These are phyloP conservation scores for Galerucella nymphaeae DNA, from an alignment of 2,888 invertebrate species.

Conservation along the genomic window DNA sequence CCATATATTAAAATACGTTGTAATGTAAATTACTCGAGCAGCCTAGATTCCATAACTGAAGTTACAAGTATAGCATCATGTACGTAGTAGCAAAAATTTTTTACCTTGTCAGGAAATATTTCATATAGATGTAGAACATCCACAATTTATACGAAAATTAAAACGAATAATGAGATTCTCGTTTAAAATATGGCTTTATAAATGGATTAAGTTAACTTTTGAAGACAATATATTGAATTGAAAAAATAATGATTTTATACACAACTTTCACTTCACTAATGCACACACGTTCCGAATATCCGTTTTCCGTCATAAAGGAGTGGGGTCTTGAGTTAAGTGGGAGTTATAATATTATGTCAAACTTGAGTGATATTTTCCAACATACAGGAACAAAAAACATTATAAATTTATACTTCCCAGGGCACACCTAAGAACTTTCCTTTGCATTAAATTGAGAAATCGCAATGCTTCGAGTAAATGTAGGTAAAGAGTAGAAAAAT, in stretches of 20 bases:
- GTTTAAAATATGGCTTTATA: not conserved
- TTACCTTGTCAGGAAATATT: conserved; percentile 14
- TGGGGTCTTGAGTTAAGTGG: not conserved
- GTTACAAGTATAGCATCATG: conserved; percentile 11
- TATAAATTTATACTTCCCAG: too few species aligned
- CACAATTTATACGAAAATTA: conserved; percentile 1
- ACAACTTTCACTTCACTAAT: conserved; percentile 11
- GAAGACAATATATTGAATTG: not conserved
- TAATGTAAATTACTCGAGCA: conserved; percentile 4
- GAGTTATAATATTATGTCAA: not conserved
- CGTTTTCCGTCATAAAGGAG: not conserved
- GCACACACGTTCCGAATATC: not conserved
- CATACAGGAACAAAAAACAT: too few species aligned
- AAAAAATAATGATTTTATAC: conserved; percentile 20
- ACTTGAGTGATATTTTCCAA: not conserved
- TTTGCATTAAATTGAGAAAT: too few species aligned
- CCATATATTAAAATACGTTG: not conserved
- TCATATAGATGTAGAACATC: not conserved
- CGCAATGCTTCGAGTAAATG: too few species aligned
- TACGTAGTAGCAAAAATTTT: conserved; percentile 14
- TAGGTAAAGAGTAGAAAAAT: not conserved
- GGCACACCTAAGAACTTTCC: too few species aligned
- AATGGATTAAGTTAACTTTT: not conserved
- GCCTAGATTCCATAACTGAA: conserved; percentile 36
- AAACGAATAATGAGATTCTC: not conserved